Conservation (phyloP, 2,113 vertebrate genomes). For the Pelecanus crispus region DNA sequence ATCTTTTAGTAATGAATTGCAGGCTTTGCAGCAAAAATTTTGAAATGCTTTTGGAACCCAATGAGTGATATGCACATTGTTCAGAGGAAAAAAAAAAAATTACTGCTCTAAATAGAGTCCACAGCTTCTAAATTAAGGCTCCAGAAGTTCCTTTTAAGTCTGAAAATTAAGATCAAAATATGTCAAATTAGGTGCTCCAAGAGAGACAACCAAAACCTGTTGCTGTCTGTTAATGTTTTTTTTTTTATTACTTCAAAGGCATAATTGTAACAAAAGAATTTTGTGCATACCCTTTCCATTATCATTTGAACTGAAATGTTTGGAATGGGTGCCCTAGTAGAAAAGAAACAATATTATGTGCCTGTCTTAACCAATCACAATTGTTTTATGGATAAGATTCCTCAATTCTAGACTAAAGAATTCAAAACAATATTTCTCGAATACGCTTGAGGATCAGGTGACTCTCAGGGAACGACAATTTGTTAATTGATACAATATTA, state of each 20-base stretch:
- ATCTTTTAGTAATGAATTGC: neutral
- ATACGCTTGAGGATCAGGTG: accelerated
- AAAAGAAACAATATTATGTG: neutral
- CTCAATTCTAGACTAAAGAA: neutral
- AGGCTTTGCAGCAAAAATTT: neutral
- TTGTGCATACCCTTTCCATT: neutral
- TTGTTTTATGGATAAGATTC: neutral
- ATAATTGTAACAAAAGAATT: neutral
- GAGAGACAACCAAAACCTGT: neutral
- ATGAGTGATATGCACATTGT: accelerated
- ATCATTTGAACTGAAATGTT: neutral
- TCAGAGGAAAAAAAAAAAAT: neutral
- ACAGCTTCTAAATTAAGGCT: neutral
- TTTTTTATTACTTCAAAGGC: neutral
- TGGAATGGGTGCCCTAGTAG: neutral
- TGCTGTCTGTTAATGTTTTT: neutral
- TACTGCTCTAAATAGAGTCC: neutral
- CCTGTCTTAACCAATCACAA: neutral
- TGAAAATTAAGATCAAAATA: neutral
- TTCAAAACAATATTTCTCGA: neutral
- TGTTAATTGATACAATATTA: neutral
- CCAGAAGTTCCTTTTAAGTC: neutral
- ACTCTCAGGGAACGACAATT: neutral
- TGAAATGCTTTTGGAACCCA: neutral
- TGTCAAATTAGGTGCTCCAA: neutral